These are phyloP conservation scores for Oryzias woworae DNA, from an alignment of 2,113 vertebrate species.

Conservation along the genomic window DNA sequence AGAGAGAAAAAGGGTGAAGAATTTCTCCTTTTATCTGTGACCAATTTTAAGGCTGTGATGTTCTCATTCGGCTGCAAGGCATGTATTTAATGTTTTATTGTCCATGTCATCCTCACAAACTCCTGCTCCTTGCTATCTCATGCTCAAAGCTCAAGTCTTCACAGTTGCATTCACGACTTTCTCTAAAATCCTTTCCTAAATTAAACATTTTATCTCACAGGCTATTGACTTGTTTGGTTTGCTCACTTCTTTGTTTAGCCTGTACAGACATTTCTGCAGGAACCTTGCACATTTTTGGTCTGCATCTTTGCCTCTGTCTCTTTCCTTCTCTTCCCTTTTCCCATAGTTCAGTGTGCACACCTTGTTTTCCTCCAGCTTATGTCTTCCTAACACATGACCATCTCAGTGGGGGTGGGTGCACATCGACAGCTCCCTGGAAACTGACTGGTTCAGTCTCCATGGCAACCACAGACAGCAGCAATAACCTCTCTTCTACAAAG, in stretches of 20 bases:
- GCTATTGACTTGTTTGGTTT: slow-evolving; percentile 13
- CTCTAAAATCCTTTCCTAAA: slow-evolving; percentile 28
- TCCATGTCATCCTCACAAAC: slow-evolving; percentile 36
- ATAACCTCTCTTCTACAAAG: slow-evolving; percentile 57
- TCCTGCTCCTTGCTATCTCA: slow-evolving; percentile 36
- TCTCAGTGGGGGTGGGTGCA: slow-evolving; percentile 55
- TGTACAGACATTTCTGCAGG: slow-evolving; percentile 34
- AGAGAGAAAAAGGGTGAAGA: slow-evolving; percentile 43
- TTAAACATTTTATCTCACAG: slow-evolving; percentile 23
- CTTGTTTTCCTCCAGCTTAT: slow-evolving; percentile 30
- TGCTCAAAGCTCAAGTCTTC: slow-evolving; percentile 18
- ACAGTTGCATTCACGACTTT: slow-evolving; percentile 33
- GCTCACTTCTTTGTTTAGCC: slow-evolving; percentile 7
- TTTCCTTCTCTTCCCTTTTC: slow-evolving; percentile 18
- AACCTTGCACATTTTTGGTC: slow-evolving; percentile 17
- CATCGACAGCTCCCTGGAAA: slow-evolving; percentile 64
- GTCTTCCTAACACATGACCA: slow-evolving; percentile 30
- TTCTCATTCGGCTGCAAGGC: slow-evolving; percentile 50
- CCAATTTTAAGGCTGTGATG: slow-evolving; percentile 60
- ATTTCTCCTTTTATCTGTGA: slow-evolving; percentile 67
- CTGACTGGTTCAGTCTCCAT: slow-evolving; percentile 68
- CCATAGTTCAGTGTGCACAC: slow-evolving; percentile 19
- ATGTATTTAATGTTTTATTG: slow-evolving; percentile 53
- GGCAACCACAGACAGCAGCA: slow-evolving; percentile 62
- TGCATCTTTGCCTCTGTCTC: slow-evolving; percentile 20